These are phyloP conservation scores for Heterocephalus glaber DNA, from an alignment of 2,113 vertebrate genomes.

Conservation along the genomic window DNA sequence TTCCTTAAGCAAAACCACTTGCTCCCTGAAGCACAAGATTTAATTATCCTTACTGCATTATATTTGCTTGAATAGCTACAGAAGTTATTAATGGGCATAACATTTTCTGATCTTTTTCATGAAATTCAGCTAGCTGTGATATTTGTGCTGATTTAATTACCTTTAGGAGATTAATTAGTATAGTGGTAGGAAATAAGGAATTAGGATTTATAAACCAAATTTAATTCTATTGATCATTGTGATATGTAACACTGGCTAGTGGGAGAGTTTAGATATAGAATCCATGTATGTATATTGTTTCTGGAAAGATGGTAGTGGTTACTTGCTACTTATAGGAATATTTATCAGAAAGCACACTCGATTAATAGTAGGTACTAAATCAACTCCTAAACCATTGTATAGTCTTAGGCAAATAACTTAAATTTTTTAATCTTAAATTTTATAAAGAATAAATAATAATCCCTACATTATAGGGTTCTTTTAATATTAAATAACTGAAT, in stretches of 20 bases:
- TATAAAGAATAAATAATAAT: constrained; percentile 24
- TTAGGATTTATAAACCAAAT: constrained; percentile 45
- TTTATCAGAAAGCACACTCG: not conserved
- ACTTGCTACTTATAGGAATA: not conserved
- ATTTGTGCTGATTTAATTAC: constrained; percentile 79
- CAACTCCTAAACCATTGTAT: constrained; percentile 3
- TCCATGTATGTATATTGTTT: not conserved
- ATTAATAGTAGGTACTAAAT: not conserved
- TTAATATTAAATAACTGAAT: not conserved
- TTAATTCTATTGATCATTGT: constrained; percentile 59
- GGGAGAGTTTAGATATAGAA: constrained; percentile 1
- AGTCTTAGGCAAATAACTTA: constrained; percentile 1
- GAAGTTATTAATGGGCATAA: constrained; percentile 77
- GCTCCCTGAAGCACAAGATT: constrained; percentile 76
- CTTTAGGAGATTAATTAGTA: constrained; percentile 68
- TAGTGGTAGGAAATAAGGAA: constrained; percentile 56
- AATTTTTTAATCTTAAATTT: not conserved
- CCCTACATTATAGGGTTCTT: not conserved
- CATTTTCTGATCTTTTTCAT: constrained; percentile 76
- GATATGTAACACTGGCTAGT: constrained; percentile 29
- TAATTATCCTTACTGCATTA: constrained; percentile 80
- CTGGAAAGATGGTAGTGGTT: not conserved
- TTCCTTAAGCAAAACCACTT: constrained; percentile 74
- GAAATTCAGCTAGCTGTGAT: constrained; percentile 73
- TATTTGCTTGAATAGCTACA: constrained; percentile 78